phyloP scores from a whole-genome alignment of 2,113 vertebrate species.

The Passer domesticus region DNA sequence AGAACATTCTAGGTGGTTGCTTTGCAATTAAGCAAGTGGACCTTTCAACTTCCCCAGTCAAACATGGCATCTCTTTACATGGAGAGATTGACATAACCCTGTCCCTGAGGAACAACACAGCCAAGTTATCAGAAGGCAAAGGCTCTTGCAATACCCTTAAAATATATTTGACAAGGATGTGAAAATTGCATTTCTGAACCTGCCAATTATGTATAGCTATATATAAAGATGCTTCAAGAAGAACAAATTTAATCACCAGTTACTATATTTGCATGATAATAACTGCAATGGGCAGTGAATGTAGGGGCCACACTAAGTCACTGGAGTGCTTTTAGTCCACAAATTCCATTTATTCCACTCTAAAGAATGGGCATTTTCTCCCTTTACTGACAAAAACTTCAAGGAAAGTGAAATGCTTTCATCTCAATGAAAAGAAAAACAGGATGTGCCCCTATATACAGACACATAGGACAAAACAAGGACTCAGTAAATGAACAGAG shows the following conservation, averaged over 20 bases:
- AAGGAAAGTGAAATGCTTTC: background rate
- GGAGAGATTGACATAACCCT: background rate
- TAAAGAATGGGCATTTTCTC: background rate
- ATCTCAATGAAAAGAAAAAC: background rate
- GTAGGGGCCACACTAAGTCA: background rate
- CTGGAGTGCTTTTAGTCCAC: background rate
- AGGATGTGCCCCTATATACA: background rate
- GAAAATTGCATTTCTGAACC: background rate
- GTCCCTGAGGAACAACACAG: background rate
- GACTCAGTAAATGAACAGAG: background rate
- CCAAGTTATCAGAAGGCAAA: background rate
- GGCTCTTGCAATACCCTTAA: background rate
- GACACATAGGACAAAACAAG: background rate
- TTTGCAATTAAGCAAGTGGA: background rate
- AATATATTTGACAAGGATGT: background rate
- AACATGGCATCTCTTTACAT: background rate
- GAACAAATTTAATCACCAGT: background rate
- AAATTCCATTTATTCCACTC: background rate
- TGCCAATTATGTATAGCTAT: background rate
- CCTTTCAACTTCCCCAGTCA: background rate
- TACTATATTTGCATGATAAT: background rate
- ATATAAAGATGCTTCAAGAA: background rate
- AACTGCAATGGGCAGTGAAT: fast-evolving
- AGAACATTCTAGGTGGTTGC: background rate
- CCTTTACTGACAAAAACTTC: background rate